Evolutionary conservation across 2,888 invertebrate species (phyloP), one percentile per base, ranked within the genome.

Genomic region (Tipula confusa): DNA sequence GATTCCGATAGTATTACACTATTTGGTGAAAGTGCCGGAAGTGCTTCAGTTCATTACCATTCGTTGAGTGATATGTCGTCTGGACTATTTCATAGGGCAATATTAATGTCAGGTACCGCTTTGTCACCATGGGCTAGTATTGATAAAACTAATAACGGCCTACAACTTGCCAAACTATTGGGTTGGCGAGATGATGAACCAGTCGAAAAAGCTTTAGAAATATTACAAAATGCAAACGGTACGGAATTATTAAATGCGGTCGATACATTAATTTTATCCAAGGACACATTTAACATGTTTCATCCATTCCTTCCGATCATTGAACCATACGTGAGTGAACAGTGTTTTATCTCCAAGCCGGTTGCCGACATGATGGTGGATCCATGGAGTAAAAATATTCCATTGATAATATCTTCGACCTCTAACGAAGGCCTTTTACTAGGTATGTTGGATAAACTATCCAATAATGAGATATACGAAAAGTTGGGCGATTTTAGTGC

Each of bases 351-450:
- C 84, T 87, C 88, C 1, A 86, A 86, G 28, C 85, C 87, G 1
- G n/a, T 29, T 2, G 6, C n/a, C 13, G 79, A 80, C 28, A 29
- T 29, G 28, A 80, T 80, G 28, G 4, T 29, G 6, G 29, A 80
- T 80, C 89, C 89, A 18, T 89, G 89, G 89, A 87, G 89, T 84
- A 88, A 89, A 83, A 85, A 86, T 0, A 89, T 89, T 84, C 89
- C 89, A 5, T 83, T 90, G 84, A 85, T 89, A 1, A 87, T 89
- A 13, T 89, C 89, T 1, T 89, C 88, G 9, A 89, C 88, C 80
- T 88, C 89, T 2, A 87, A 87, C 80, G 89, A 89, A 84, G 89
- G 89, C 0, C n/a, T n/a, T n/a, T n/a, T n/a, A n/a, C n/a, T n/a
- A n/a, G n/a, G n/a, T n/a, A n/a, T n/a, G n/a, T n/a, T n/a, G n/a